Evolutionary conservation across 2,888 invertebrate genomes (phyloP).

Genomic region (Phragmatobia fuliginosa): DNA sequence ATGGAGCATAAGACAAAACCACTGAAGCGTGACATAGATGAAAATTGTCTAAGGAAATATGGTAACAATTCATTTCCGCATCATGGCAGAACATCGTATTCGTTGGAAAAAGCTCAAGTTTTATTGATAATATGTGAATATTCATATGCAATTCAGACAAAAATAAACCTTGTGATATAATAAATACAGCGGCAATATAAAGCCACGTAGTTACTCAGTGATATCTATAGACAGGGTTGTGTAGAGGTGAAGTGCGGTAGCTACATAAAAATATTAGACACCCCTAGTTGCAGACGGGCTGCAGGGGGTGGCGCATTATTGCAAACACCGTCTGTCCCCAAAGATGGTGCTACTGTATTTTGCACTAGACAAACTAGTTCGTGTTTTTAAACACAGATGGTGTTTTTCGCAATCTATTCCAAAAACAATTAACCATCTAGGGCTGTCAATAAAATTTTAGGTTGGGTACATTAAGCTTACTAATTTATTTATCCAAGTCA

Average conservation of each 20-base stretch:
- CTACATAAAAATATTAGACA: conserved; percentile 60
- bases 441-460: conserved; percentile 1
- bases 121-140: conserved; percentile 38
- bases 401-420: conserved; percentile 45
- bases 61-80: conserved; percentile 43
- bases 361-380: conserved; percentile 74
- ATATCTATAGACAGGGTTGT: conserved; percentile 22
- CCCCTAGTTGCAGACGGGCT: conserved; percentile 68
- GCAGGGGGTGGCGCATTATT: conserved; percentile 76
- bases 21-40: conserved; percentile 39
- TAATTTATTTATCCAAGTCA: background rate
- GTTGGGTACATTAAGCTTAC: background rate
- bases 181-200: conserved; percentile 28
- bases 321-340: conserved; percentile 71
- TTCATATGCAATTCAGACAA: conserved; percentile 43
- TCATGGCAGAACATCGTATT: conserved; percentile 32
- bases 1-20: conserved; percentile 35
- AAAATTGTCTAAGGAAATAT: conserved; percentile 45
- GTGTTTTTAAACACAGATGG: conserved; percentile 78
- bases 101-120: conserved; percentile 28
- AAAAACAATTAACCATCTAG: conserved; percentile 13
- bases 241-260: conserved; percentile 51
- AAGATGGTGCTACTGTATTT: conserved; percentile 84
- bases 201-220: conserved; percentile 12
- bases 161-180: conserved; percentile 29